Evolutionary conservation across 2,113 vertebrate species (phyloP).

Genomic region (Lagenorhynchus albirostris): DNA sequence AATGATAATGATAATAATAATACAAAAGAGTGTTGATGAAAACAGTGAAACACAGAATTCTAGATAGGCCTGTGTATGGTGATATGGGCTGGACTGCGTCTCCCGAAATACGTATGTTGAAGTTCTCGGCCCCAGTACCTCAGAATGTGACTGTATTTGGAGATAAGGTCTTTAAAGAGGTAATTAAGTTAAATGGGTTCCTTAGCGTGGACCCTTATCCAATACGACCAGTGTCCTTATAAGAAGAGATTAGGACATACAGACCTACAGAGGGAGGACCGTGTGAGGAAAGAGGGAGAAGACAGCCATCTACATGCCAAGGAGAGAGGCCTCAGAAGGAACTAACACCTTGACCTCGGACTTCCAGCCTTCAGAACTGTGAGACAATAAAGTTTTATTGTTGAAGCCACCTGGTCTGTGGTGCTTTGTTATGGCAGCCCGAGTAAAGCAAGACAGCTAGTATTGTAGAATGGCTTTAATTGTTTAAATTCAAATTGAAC

Average conservation of each 20-base stretch:
- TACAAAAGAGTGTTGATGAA: not conserved
- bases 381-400: not conserved
- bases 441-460: accelerated
- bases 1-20: not conserved
- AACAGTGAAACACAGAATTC: not conserved
- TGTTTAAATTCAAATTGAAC: not conserved
- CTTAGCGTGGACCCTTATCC: too few species aligned
- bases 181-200: not conserved
- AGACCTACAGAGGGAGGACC: not conserved
- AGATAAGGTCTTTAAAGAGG: not conserved
- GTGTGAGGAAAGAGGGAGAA: not conserved
- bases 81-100: not conserved
- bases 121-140: not conserved
- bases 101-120: not conserved
- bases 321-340: not conserved
- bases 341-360: too few species aligned
- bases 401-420: accelerated
- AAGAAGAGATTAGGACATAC: not conserved
- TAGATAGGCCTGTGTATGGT: accelerated
- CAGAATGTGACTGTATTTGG: not conserved
- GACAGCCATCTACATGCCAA: accelerated
- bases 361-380: not conserved
- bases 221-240: not conserved
- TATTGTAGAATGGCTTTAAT: not conserved
- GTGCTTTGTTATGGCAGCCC: accelerated